Base-by-base conservation (phyloP, 2,888 invertebrate genomes). In the Athrips mouffetella region DNA sequence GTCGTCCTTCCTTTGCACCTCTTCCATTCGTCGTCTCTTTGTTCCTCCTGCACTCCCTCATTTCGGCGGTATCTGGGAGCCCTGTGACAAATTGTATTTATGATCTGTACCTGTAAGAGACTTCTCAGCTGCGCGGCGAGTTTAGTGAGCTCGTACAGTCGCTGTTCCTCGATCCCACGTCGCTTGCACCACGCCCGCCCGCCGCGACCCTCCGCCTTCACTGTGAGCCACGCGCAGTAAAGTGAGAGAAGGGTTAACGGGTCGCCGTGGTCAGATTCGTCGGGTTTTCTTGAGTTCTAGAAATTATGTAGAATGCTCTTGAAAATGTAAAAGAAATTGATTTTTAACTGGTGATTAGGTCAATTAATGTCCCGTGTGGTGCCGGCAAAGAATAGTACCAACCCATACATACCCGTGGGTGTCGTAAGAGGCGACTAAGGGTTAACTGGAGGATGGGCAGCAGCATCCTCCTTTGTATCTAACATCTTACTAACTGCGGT, bases 141-240 rank as follows among this genome's bases (percentile, higher is more conserved):
- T 84, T 99, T 99, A 0, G 96, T 96, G 67, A 98, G 94, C 81
- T 99, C 99, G 70, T 98, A 99, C 67, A 99, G 94, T 16, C 99
- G 88, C 76, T 99, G 98, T 73, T 99, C 99, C 78, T 99, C 99
- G 5, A 99, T 89, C 0, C 98, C 98, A 49, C 97, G 89, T 49
- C 94, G 90, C 55, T 91, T 91, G 62, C 98, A 97, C 99, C 99
- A 99, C 51, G 92, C 91, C 37, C 93, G 89, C 0, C 80, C 84
- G 0, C 80, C 80, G 5, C 75, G 60, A 0, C 75, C 73, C 20
- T 89, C 89, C 45, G 92, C 89, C 70, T 97, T 97, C 27, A 94
- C 91, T 60, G 92, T 90, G 30, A 98, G 76, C 98, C 98, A 98
- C 57, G 96, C 94, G 68, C 94, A 93, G 80, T 94, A 97, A 21